Base-by-base conservation (phyloP, 2,888 invertebrate genomes). In the Dryocosmus kuriphilus region DNA sequence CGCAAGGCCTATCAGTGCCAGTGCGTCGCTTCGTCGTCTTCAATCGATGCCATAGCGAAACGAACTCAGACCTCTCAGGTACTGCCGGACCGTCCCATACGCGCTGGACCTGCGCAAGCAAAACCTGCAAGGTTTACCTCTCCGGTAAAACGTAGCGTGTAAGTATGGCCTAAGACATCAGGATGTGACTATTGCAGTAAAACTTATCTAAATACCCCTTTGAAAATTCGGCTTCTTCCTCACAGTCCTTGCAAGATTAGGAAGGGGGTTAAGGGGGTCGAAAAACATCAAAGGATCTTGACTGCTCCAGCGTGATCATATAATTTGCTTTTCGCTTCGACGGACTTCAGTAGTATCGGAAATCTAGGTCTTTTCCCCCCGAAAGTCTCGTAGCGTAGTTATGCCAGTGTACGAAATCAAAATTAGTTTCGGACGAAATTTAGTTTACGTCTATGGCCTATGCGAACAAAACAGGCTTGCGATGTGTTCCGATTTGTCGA, bases 261-360 rank as follows among this genome's bases (percentile, higher is more conserved):
- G 9, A 55, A 30, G 74, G 60, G 61, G 24, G 76, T 9, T 24
- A 61, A 14, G 38, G 35, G 38, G 24, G 65, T 63, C 75, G 77
- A 83, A 83, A 85, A 89, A 90, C 88, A 90, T 90, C 90, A 89
- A 90, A 90, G 89, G 87, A 83, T 81, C 80, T 82, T 81, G 81
- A 82, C 81, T 84, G 85, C 85, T 87, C 85, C 81, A 86, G 83
- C 83, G 87, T 86, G 87, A 86, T 89, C 87, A 86, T 89, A 90
- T 90, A 90, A 90, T 90, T 90, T 90, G 89, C 89, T 88, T 90
- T 90, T 90, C 90, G 90, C 89, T 89, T 85, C 88, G 87, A 79
- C 83, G 88, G 85, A 89, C 90, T 89, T 90, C 90, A 90, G 90
- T 90, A 86, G 86, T 90, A 90, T 90, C 89, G 89, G 88, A 88